phyloP scores from a whole-genome alignment of 2,888 invertebrate genomes.

The Dryocosmus kuriphilus region DNA sequence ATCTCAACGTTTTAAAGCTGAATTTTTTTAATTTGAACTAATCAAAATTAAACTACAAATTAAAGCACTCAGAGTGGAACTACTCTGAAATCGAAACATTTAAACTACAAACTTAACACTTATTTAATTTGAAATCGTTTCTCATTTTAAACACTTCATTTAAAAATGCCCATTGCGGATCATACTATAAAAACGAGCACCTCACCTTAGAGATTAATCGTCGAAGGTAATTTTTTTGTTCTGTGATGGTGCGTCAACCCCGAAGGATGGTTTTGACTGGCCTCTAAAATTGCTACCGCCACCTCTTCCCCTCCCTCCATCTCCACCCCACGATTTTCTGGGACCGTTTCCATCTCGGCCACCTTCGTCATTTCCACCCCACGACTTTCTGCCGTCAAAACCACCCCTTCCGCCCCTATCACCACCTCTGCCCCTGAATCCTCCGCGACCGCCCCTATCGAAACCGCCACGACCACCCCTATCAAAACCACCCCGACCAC shows the following conservation, averaged over 20 bases:
- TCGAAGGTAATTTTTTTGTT: constrained; percentile 89
- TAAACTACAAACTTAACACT: no score
- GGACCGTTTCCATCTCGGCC: constrained; percentile 63
- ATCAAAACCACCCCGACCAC: constrained; percentile 72
- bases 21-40: no score
- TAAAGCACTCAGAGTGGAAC: no score
- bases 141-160: no score
- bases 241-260: constrained; percentile 78
- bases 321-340: constrained; percentile 58
- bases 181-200: no score
- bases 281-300: constrained; percentile 60
- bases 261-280: constrained; percentile 70
- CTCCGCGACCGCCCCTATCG: constrained; percentile 68
- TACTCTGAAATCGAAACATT: no score
- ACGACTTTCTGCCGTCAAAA: constrained; percentile 53
- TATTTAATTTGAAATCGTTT: no score
- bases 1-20: no score
- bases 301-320: constrained; percentile 61
- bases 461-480: constrained; percentile 59
- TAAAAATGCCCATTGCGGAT: no score
- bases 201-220: constrained; percentile 66
- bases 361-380: constrained; percentile 64
- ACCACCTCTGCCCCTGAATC: constrained; percentile 64
- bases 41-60: no score
- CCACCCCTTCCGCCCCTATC: constrained; percentile 63